Evolutionary conservation across 2,797 vertebrate genomes (phyloP), one percentile per base, ranked within the genome.

Genomic region (Cirrhinus molitorella): DNA sequence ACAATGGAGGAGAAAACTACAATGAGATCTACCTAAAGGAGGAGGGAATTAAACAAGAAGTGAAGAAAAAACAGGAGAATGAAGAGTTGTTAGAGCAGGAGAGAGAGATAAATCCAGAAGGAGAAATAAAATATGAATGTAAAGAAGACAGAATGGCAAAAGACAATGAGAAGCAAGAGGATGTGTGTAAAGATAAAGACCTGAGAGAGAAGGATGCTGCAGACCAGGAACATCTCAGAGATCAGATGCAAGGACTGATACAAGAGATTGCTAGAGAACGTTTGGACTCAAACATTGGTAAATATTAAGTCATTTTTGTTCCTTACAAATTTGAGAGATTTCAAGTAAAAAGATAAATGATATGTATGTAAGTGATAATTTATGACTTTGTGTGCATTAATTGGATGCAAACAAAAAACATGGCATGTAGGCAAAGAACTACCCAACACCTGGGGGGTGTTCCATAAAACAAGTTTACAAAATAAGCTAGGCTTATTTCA

Each of bases 1-100:
- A 43, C 11, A 77, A 80, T 28, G 51, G 72, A 80, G 85, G 66
- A n/a, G n/a, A n/a, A n/a, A n/a, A n/a, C n/a, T n/a, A n/a, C n/a
- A n/a, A n/a, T n/a, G 45, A 83, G 14, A 61, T 77, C 23, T 47
- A 25, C n/a, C 17, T 0, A n/a, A 45, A 12, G 9, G 16, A 49
- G 14, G 47, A 49, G 14, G 47, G 16, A 49, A 49, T 5, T 14
- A 49, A 49, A 49, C 16, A 49, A 49, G 47, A 17, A 49, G 16
- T 49, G 14, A 49, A 17, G 47, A 49, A 49, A 49, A 49, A 49
- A 49, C 47, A 49, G 47, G 47, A 49, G 3, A 49, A 49, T 13
- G 16, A 4, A 1, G 47, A 49, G 47, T 16, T 49, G 0, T 13
- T 14, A 49, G 47, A 49, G 47, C 14, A 49, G 14, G 16, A 49